These are phyloP conservation scores for Oegoconia quadripuncta DNA, from an alignment of 2,888 invertebrate species.

Conservation along the genomic window DNA sequence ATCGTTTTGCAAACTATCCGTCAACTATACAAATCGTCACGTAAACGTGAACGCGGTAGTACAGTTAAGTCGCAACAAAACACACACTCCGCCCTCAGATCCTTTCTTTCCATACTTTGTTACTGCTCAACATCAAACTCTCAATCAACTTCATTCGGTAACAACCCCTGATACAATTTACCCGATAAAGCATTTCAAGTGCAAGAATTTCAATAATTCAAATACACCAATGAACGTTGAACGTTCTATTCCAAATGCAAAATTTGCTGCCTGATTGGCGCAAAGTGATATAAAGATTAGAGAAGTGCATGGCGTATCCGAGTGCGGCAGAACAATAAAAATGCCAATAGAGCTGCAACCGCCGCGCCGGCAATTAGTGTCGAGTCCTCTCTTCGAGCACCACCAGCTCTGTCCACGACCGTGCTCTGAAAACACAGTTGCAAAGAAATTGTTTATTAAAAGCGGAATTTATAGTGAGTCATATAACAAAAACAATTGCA, in stretches of 20 bases:
- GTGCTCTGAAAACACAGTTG: too few relatives aligned
- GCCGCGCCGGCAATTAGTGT: constrained; percentile 67
- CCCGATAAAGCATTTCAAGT: too few relatives aligned
- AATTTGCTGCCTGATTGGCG: constrained; percentile 6
- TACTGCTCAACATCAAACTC: too few relatives aligned
- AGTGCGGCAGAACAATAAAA: constrained; percentile 59
- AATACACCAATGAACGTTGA: constrained; percentile 6
- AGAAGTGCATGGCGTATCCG: constrained; percentile 56
- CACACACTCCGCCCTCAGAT: too few relatives aligned
- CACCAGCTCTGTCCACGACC: constrained; percentile 65
- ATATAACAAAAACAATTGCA: too few relatives aligned
- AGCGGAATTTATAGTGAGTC: too few relatives aligned
- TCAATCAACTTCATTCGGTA: not conserved
- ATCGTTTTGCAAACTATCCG: too few relatives aligned
- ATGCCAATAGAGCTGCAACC: constrained; percentile 61
- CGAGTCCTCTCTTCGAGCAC: constrained; percentile 58
- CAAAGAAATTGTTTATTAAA: too few relatives aligned
- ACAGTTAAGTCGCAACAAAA: too few relatives aligned
- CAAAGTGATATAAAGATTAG: constrained; percentile 27
- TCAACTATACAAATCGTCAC: too few relatives aligned
- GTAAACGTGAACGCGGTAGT: too few relatives aligned
- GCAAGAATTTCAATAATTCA: constrained; percentile 7
- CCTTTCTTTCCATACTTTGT: not conserved
- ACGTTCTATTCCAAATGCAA: constrained; percentile 4
- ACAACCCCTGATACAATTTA: not conserved